Base-by-base conservation (phyloP, 2,113 vertebrate genomes). In the Bubo bubo region DNA sequence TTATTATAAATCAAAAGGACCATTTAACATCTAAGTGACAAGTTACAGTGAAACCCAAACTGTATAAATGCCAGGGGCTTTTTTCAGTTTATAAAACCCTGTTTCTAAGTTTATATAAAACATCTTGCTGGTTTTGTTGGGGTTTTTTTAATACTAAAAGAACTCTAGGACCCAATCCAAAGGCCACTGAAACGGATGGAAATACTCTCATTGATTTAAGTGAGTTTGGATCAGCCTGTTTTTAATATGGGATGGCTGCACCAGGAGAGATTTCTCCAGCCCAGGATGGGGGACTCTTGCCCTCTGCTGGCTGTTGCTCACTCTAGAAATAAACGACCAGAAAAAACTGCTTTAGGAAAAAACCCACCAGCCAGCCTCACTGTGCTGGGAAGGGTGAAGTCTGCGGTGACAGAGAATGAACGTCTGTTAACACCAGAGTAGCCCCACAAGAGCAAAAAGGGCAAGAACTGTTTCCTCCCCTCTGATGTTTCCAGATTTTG, bases 61-160 rank as follows among this genome's bases (percentile, higher is more conserved):
- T 2, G 1, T 11, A 15, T 23, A 70, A 89, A 86, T 28, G 83
- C 68, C 94, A 89, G 80, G 55, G 70, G 47, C 55, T 90, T 90
- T 94, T 83, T 66, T 27, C 72, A 88, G 89, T 77, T 95, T 95
- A 94, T 77, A 91, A 91, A 93, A 73, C 41, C 59, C 74, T 47
- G 63, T 86, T 92, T 89, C 93, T 63, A 47, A 96, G 91, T 94
- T 92, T 91, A 88, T 62, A 74, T 58, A 71, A 93, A 83, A 50
- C 72, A 71, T 74, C 59, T 72, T n/a, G 10, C 59, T 49, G 87
- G 53, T 49, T 83, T 58, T 70, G n/a, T 32, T 39, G 49, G 17
- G 5, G 0, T 3, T 15, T 45, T 86, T 76, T 71, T 23, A 45
- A 77, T 53, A 21, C n/a, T 30, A 53, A 49, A 82, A 89, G 90